Base-by-base conservation (phyloP, 1,140 invertebrate species). In the Drosophila auraria region DNA sequence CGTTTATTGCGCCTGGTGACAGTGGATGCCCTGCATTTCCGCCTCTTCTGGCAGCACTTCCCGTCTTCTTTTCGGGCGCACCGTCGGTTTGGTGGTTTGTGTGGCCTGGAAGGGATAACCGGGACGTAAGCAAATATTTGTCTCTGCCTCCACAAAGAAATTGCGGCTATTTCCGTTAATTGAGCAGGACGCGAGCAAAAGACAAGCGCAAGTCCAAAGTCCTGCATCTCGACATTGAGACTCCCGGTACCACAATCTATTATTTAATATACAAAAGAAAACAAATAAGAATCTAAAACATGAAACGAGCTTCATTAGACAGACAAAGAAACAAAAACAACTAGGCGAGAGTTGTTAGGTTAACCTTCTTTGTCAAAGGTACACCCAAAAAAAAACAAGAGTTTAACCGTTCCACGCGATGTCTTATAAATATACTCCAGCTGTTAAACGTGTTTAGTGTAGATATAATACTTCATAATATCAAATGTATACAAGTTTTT, bases 91-190 rank as follows among this genome's bases (percentile, higher is more conserved):
- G 14, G 63, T 27, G 63, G 72, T 63, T 65, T 81, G 59, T 56
- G 27, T 11, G 33, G 30, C 57, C 36, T 36, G 45, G 53, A 54
- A 84, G 74, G 60, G 58, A 78, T 84, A 78, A 78, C 64, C 64
- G 25, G 25, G 50, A 40, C 59, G 50, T 78, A 70, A 73, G 61
- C 73, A 84, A 83, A 78, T 78, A 64, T 82, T 86, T 86, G 78
- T 20, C 42, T 50, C 30, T 58, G 61, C 51, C 57, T 68, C 47
- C 60, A 50, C 56, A 45, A 72, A 54, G 72, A 83, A 82, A 87
- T 83, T 89, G 53, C 66, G 75, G 65, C 78, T 76, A 81, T 89
- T 89, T 80, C 49, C 60, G 33, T 60, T 62, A 78, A 78, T 70
- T 70, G 58, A 45, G 75, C 62, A 44, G 78, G 42, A 61, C 9